A percentile compares a stretch with the other conserved stretches of the same genome.
Evolutionary conservation across 2,113 vertebrate genomes (phyloP).

Genomic region (Pseudopipra pipra): DNA sequence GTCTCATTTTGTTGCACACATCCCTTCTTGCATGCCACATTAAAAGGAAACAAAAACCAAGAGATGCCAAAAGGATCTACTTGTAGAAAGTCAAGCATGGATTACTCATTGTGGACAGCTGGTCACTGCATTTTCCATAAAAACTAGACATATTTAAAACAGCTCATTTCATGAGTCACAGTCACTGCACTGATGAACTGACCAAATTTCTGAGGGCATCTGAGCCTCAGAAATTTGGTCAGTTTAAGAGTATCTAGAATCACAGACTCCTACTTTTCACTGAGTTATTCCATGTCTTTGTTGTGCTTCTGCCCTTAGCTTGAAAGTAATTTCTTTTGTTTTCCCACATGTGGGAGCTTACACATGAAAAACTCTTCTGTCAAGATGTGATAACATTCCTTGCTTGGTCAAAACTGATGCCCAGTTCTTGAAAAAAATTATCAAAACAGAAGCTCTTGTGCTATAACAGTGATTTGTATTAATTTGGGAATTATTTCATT

Average conservation of each 20-base stretch:
- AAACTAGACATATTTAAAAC: background rate
- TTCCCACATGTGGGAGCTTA: background rate
- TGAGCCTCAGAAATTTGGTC: background rate
- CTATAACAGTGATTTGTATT: background rate
- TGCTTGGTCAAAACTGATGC: background rate
- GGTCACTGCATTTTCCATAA: background rate
- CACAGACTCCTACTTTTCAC: background rate
- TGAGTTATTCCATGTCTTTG: background rate
- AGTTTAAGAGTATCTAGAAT: background rate
- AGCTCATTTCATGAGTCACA: background rate
- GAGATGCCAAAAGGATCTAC: background rate
- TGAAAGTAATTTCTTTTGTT: background rate
- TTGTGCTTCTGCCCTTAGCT: background rate
- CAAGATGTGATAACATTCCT: background rate
- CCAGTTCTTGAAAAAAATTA: background rate
- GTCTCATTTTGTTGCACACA: background rate
- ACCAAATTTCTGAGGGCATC: background rate
- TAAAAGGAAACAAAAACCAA: background rate
- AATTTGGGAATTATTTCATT: background rate
- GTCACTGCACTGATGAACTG: background rate
- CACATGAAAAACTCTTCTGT: background rate
- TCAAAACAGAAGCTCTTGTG: background rate
- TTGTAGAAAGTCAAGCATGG: background rate
- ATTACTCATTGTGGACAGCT: background rate
- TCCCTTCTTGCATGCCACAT: background rate